Evolutionary conservation across 1,140 invertebrate species (phyloP).

Genomic region (Druon quercuslanigerum): DNA sequence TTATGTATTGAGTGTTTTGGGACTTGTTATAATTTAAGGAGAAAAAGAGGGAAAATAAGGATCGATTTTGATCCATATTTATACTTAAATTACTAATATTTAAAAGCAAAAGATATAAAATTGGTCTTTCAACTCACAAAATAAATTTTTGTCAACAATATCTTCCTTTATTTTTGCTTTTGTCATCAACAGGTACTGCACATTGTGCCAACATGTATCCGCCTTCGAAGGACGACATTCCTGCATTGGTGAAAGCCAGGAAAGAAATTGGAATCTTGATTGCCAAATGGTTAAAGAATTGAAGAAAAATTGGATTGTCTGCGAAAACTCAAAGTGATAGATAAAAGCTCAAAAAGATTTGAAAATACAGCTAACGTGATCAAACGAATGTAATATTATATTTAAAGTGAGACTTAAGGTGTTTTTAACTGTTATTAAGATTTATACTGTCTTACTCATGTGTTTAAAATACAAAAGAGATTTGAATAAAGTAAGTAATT

Average conservation of each 20-base stretch:
- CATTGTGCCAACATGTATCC: slow-evolving; percentile 91
- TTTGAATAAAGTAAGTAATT: not conserved
- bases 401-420: too few relatives aligned
- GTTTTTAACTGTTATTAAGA: too few relatives aligned
- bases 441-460: too few relatives aligned
- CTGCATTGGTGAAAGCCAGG: slow-evolving; percentile 80
- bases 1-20: too few relatives aligned
- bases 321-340: not conserved
- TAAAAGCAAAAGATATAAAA: too few relatives aligned
- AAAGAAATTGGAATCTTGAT: slow-evolving; percentile 78
- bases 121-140: too few relatives aligned
- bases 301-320: slow-evolving; percentile 42
- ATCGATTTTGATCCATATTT: too few relatives aligned
- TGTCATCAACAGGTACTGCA: slow-evolving; percentile 80
- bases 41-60: too few relatives aligned
- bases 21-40: too few relatives aligned
- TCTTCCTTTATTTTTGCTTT: not conserved
- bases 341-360: not conserved
- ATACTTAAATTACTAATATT: too few relatives aligned
- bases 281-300: slow-evolving; percentile 71
- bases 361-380: not conserved
- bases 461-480: not conserved
- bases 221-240: slow-evolving; percentile 78
- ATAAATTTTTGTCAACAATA: too few relatives aligned
- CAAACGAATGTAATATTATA: not conserved